Conservation (phyloP, 2,113 vertebrate species). For the Aldabrachelys gigantea region DNA sequence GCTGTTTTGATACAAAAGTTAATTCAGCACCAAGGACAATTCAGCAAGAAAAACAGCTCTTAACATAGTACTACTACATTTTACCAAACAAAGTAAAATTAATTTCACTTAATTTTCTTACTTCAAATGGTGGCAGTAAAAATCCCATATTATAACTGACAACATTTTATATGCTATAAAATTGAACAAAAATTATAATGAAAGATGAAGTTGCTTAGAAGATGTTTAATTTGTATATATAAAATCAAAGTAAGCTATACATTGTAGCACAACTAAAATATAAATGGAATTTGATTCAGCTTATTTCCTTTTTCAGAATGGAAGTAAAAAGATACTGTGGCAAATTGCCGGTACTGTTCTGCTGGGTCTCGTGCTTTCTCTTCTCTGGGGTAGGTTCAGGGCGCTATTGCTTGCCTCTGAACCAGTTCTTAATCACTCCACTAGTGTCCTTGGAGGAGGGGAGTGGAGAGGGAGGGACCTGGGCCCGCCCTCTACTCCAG, state of each 20-base stretch:
- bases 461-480: no score
- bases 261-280: slow-evolving; percentile 14
- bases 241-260: not conserved
- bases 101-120: slow-evolving; percentile 61
- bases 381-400: no score
- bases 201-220: slow-evolving; percentile 49
- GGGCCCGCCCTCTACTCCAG: no score
- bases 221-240: slow-evolving; percentile 9
- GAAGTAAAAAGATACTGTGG: slow-evolving; percentile 43
- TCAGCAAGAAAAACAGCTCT: slow-evolving; percentile 80
- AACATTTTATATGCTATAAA: not conserved
- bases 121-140: slow-evolving; percentile 11
- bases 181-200: slow-evolving; percentile 13
- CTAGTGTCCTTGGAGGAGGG: no score
- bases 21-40: slow-evolving; percentile 85
- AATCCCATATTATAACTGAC: slow-evolving; percentile 16
- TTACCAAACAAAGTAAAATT: slow-evolving; percentile 62
- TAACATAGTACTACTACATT: not conserved
- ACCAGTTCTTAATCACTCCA: no score
- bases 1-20: slow-evolving; percentile 71
- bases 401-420: no score
- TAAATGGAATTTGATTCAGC: slow-evolving; percentile 46
- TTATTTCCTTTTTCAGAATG: slow-evolving; percentile 60
- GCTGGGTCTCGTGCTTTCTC: no score
- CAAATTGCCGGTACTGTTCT: no score